Base-by-base conservation (phyloP, 2,113 vertebrate species). In the Sebastes schlegelii region DNA sequence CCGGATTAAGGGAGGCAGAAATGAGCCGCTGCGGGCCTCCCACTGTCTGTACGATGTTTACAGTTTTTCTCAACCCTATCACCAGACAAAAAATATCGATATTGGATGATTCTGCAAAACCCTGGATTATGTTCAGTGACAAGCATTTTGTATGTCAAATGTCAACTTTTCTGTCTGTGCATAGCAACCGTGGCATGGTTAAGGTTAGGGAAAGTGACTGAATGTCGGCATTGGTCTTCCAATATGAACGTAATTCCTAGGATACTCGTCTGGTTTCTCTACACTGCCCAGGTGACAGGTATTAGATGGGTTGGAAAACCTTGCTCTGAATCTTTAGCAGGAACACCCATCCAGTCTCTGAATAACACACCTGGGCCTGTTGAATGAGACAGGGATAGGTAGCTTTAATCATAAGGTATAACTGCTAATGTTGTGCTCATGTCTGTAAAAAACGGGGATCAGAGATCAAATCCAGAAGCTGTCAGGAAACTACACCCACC, bases 401-500 rank as follows among this genome's bases (percentile, higher is more conserved):
- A 73, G 51, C 57, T 84, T 89, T 84, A 87, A 90, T 88, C 69
- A 64, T 52, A 62, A 84, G 63, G 70, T 83, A 60, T 55, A 80
- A 71, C 76, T 79, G 71, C 80, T 86, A 90, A 91, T 92, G 85
- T 86, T 87, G 63, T 77, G 78, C 73, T 80, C 84, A 70, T 86
- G 85, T 86, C 78, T 86, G 83, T 82, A 34, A 88, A 88, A 90
- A 86, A 79, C 52, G 68, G 43, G 79, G 86, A 92, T 86, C 84
- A 87, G 55, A 85, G 91, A 90, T 88, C 82, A 88, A 85, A 86
- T 88, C 80, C 73, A 87, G 76, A 71, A 55, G 83, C 87, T 91
- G 91, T 88, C 89, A 91, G 82, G 58, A 89, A 88, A 83, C 87
- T 88, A 76, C 79, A 89, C 62, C 89, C 82, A 82, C 64, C 57